Conservation (phyloP, 37 sponge, comb jelly and placozoan species). For the Ianthella basta region DNA sequence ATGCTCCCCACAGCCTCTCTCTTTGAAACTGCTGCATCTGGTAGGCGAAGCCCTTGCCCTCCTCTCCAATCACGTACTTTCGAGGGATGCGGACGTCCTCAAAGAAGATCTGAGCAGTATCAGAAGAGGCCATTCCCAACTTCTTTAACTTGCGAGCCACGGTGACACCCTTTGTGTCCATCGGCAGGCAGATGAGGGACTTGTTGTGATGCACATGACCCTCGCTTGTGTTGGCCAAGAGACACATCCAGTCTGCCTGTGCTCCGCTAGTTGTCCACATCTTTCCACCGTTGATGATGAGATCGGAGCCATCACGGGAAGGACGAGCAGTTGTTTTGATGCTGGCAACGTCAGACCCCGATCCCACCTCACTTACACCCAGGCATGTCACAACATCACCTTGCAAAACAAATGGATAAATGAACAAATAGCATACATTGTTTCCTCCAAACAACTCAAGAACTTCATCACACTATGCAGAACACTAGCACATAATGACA, state of each 20-base stretch:
- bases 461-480: too few relatives aligned
- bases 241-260: conserved; percentile 98
- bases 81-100: conserved; percentile 89
- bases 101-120: conserved; percentile 90
- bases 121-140: conserved; percentile 80
- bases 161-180: conserved; percentile 83
- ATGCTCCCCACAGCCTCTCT: conserved; percentile 88
- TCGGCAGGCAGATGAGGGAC: conserved; percentile 93
- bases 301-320: conserved; percentile 70
- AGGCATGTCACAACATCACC: conserved; percentile 90
- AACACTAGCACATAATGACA: too few relatives aligned
- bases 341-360: conserved; percentile 93
- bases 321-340: conserved; percentile 84
- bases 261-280: conserved; percentile 95
- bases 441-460: too few relatives aligned
- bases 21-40: conserved; percentile 96
- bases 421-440: neutral
- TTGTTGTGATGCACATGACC: conserved; percentile 80
- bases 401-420: neutral
- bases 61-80: conserved; percentile 87
- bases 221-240: conserved; percentile 90
- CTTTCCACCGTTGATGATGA: conserved; percentile 94
- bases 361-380: conserved; percentile 90
- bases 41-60: conserved; percentile 91
- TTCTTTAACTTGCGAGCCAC: conserved; percentile 39